Base-by-base conservation (phyloP, 2,888 invertebrate species). In the Papilio demoleus region DNA sequence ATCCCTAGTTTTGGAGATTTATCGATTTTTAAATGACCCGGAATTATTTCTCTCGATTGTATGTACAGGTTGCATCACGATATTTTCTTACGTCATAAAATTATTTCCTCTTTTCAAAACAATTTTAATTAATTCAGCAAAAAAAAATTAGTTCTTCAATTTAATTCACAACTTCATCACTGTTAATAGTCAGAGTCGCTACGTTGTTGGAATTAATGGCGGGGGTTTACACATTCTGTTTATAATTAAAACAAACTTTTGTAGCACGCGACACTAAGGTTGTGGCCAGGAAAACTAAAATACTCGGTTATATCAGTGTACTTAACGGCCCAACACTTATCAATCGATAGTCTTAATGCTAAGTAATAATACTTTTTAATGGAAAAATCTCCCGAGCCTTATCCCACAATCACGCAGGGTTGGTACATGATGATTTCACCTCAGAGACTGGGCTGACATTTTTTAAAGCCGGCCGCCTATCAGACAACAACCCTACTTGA, bases 231-330 rank as follows among this genome's bases (percentile, higher is more conserved):
- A 59, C 59, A 38, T 59, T 36, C 36, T 36, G 59, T 38, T 22
- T 38, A 38, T 59, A 59, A 59, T 59, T 36, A 59, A 58, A 19
- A 34, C 34, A 22, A 34, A 58, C 58, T 58, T 36, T 53, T 58
- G n/a, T 34, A 34, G 17, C 34, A 19, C 31, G 34, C 19, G 34
- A 12, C 17, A 34, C 36, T 11, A n/a, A 1, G 34, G 2, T 17
- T 17, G n/a, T 17, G 34, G 58, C 31, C 12, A 58, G 4, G 31
- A 34, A 34, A 34, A 17, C 11, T 1, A 8, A 27, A 17, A 5
- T n/a, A 53, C 31, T 22, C 22, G 22, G 8, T 47, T 27, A 47
- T 22, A 24, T 19, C 6, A 50, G 50, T 14, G 4, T 14, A 50
- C 27, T 24, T 24, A 24, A 50, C 12, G 50, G 47, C 47, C 50